Evolutionary conservation across 2,797 vertebrate species (phyloP).

Genomic region (Phrynocephalus vlangalii): DNA sequence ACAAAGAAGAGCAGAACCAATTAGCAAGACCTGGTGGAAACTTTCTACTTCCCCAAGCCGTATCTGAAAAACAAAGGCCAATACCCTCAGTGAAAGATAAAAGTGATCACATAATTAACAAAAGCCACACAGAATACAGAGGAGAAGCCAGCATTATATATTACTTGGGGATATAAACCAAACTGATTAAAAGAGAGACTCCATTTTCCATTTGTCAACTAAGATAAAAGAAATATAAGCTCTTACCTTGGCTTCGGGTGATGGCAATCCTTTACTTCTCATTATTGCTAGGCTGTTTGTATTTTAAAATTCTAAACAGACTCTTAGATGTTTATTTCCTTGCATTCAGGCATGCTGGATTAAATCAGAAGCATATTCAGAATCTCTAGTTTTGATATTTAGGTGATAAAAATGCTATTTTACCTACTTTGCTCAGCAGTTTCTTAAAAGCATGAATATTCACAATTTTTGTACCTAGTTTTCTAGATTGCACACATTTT

Average conservation of each 20-base stretch:
- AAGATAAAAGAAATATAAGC: conserved; percentile 31
- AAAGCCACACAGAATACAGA: neutral
- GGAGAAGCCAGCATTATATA: conserved; percentile 10
- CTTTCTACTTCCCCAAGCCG: conserved; percentile 7
- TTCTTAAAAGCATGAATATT: neutral
- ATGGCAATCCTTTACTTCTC: conserved; percentile 25
- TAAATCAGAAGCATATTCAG: neutral
- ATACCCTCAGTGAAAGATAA: conserved; percentile 12
- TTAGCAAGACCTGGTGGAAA: conserved; percentile 21
- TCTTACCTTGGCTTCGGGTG: conserved; percentile 6
- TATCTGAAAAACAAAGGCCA: conserved; percentile 14
- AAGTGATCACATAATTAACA: conserved; percentile 17
- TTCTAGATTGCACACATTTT: neutral
- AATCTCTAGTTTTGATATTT: neutral
- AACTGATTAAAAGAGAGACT: conserved; percentile 24
- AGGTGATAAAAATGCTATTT: neutral
- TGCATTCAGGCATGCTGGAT: neutral
- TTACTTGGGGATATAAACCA: conserved; percentile 18
- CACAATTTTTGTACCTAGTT: neutral
- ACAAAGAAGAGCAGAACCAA: neutral
- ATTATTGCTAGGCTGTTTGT: conserved; percentile 4
- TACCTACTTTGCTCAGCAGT: neutral
- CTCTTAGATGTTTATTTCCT: neutral
- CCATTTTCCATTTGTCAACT: neutral
- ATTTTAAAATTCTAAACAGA: conserved; percentile 1